Percentiles rank a stretch among this genome's conserved stretches.
Conservation (phyloP, 2,113 vertebrate species). For the Aldabrachelys gigantea region DNA sequence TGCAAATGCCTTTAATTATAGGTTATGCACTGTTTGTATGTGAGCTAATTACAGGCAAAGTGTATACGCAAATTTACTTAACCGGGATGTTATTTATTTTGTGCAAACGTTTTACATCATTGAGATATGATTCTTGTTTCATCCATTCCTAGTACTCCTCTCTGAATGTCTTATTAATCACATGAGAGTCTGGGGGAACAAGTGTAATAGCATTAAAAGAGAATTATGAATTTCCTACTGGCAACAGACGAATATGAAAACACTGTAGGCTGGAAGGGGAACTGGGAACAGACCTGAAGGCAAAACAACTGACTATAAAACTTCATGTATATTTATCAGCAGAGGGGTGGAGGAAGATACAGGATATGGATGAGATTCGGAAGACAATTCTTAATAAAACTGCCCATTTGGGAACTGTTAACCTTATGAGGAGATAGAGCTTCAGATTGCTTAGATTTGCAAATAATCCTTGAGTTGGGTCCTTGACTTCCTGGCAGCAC, state of each 20-base stretch:
- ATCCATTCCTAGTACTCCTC: constrained; percentile 1
- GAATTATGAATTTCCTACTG: background rate
- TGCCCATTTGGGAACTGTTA: background rate
- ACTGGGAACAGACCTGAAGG: background rate
- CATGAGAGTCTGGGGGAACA: background rate
- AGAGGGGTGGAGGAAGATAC: background rate
- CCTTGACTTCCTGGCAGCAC: background rate
- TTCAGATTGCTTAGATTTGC: background rate
- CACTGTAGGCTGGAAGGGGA: background rate
- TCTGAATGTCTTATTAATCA: constrained; percentile 1
- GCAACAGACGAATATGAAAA: background rate
- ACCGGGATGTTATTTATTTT: constrained; percentile 43
- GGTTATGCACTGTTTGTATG: constrained; percentile 44
- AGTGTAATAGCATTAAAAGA: background rate
- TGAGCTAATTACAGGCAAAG: constrained; percentile 15
- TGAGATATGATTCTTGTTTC: constrained; percentile 27
- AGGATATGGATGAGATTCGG: background rate
- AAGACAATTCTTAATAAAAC: constrained; percentile 27
- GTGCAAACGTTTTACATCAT: constrained; percentile 24
- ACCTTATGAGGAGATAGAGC: background rate
- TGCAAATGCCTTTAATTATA: constrained; percentile 45
- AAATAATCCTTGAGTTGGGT: background rate
- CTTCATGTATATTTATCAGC: background rate
- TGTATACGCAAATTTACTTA: constrained; percentile 41
- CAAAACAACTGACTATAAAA: background rate